Conservation (phyloP, 2,113 vertebrate species). For the Channa argus region DNA sequence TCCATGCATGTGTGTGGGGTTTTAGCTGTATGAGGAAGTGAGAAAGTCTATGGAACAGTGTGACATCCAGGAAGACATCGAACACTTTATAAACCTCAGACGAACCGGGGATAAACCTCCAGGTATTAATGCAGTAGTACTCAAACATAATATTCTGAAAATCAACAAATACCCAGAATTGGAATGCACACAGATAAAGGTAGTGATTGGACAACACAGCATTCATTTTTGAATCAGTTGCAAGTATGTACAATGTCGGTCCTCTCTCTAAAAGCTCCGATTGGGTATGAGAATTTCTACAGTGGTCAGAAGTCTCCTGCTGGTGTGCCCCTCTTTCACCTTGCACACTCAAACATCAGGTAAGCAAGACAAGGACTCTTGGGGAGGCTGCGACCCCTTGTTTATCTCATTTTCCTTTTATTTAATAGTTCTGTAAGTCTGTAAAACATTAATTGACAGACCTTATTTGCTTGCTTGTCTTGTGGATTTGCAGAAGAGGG, state of each 20-base stretch:
- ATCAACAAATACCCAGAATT: not conserved
- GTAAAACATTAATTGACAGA: not conserved
- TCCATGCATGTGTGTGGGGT: constrained; percentile 22
- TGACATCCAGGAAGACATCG: constrained; percentile 91
- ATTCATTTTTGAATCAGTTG: not conserved
- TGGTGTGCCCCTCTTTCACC: constrained; percentile 37
- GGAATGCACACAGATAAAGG: not conserved
- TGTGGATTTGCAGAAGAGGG: constrained; percentile 85
- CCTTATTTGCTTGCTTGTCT: constrained; percentile 16
- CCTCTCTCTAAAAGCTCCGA: constrained; percentile 78
- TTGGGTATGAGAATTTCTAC: constrained; percentile 96
- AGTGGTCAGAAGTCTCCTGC: constrained; percentile 80
- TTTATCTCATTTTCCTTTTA: not conserved
- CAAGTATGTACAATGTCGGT: not conserved
- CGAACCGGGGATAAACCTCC: constrained; percentile 89
- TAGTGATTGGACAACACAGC: not conserved
- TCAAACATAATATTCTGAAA: not conserved
- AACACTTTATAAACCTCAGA: constrained; percentile 89
- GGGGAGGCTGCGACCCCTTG: not conserved
- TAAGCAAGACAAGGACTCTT: constrained; percentile 19
- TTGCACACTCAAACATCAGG: constrained; percentile 66
- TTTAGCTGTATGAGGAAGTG: constrained; percentile 92
- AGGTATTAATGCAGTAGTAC: constrained; percentile 77
- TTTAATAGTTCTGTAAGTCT: not conserved
- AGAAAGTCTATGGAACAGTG: constrained; percentile 92